Conservation (phyloP, 2,113 vertebrate genomes). For the Peucedramus taeniatus region DNA sequence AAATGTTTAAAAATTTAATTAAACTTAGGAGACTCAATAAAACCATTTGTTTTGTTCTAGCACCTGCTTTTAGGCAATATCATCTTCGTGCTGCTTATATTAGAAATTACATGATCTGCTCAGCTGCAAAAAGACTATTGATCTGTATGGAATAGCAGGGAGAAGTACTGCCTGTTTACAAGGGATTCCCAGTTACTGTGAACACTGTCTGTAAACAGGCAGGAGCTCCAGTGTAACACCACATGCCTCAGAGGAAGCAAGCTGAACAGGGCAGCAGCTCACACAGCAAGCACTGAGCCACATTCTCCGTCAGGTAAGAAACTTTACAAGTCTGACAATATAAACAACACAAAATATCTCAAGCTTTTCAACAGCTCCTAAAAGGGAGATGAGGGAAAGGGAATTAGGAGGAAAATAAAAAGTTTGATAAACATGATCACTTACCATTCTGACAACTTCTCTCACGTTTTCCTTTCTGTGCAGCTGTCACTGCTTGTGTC, state of each 20-base stretch:
- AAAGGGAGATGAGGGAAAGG: background rate
- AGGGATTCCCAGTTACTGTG: background rate
- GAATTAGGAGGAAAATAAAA: background rate
- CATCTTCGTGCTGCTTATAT: background rate
- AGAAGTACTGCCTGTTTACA: background rate
- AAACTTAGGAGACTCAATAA: constrained; percentile 15
- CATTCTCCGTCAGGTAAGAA: background rate
- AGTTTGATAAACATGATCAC: background rate
- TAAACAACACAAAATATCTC: background rate
- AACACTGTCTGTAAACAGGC: background rate
- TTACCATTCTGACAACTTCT: background rate
- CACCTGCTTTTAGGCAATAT: background rate
- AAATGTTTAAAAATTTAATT: constrained; percentile 17
- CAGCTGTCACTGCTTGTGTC: background rate
- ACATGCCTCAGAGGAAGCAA: background rate
- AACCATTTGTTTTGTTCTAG: constrained; percentile 7
- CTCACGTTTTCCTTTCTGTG: background rate
- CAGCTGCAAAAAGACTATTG: background rate
- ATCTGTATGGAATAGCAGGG: background rate
- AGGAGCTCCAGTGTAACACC: background rate
- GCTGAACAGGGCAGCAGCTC: background rate
- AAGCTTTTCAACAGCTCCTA: background rate
- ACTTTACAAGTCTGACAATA: background rate
- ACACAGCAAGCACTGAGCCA: background rate
- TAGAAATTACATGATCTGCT: background rate